Evolutionary conservation across 2,797 vertebrate genomes (phyloP), one percentile per base, ranked within the genome.

Genomic region (Adelosebastes latens): DNA sequence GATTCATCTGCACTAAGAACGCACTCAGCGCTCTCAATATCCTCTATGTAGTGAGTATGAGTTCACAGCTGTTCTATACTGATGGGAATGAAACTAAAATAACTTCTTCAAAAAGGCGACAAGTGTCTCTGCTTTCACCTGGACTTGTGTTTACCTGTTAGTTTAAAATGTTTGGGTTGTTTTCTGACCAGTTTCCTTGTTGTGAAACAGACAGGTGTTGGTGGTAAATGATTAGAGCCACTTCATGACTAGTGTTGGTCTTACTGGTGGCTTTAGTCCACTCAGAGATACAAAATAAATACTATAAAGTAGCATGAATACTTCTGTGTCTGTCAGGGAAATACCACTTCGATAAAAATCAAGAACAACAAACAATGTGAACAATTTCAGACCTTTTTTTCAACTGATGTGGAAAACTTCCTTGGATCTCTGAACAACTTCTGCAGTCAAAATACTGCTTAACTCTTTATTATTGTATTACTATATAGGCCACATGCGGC

Each of bases 1-100:
- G 92, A 42, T 93, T 88, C 68, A 1, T 67, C 22, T 94, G 93
- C 89, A 87, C 91, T 64, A 93, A 83, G 65, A 90, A 91, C 77
- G 59, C 90, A 0, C 90, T 94, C 5, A 65, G 80, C 81, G 92
- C 90, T 6, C 90, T 94, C 72, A 94, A 94, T 2, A 64, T 94
- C 2, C 65, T 94, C 3, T 94, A 94, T 10, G 85, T 88, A 2
- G 91, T 93, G 20, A 92, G 91, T 90, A 4, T 1, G 6, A 64
- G 0, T 9, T n/a, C 6, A 4, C 12, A 11, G 22, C 8, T 24
- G n/a, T 24, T 36, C 2, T 3, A 2, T 3, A 16, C 5, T 2
- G 31, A 60, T 14, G 59, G 29, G 20, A 10, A 18, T 5, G 12
- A 6, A 6, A 2, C 27, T 2, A 10, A 52, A 18, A 31, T 2